Base-by-base conservation (phyloP, 1,140 invertebrate genomes). In the Bombyx mori region DNA sequence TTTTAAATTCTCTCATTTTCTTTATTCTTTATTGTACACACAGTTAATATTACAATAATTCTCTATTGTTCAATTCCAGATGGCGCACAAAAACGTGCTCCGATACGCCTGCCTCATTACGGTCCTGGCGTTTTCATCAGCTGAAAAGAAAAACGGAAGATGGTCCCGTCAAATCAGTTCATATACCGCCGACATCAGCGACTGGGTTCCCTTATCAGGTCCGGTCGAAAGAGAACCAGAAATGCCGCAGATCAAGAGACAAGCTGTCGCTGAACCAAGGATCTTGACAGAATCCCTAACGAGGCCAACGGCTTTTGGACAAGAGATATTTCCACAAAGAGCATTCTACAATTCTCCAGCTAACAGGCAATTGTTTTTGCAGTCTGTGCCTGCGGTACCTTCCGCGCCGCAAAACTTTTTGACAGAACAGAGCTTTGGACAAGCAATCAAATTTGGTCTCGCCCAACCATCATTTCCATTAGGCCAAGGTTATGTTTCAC, bases 81-180 rank as follows among this genome's bases (percentile, higher is more conserved):
- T 86, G 82, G 72, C 73, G 71, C 69, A 61, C 56, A 56, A 65
- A 58, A 71, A 62, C 52, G 64, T 77, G 69, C 79, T 60, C 75
- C 71, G 22, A 69, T 52, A 68, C 70, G 63, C 62, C 12, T 82
- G 75, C 61, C 78, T 81, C 46, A 79, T 89, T 57, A 82, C 78
- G 10, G 74, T 88, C 54, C 82, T 89, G 10, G 83, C 88, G 5
- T 77, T 80, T 18, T 79, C 62, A 42, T 88, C 88, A 50, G 86
- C 88, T 42, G 86, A 81, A 6, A 86, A 84, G 45, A 70, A 77
- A 56, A 90, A 90, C 65, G 82, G 88, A 43, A 77, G 87, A 63
- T 87, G 85, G 70, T 88, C 83, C 65, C 87, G 91, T n/a, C 82
- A 83, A 55, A 89, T 83, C 53, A 88, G 75, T 71, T 74, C 82